Percentiles rank a stretch among this genome's conserved stretches.
These are phyloP conservation scores for Caenorhabditis sp. DNA, from an alignment of 2,888 invertebrate species.

Conservation along the genomic window DNA sequence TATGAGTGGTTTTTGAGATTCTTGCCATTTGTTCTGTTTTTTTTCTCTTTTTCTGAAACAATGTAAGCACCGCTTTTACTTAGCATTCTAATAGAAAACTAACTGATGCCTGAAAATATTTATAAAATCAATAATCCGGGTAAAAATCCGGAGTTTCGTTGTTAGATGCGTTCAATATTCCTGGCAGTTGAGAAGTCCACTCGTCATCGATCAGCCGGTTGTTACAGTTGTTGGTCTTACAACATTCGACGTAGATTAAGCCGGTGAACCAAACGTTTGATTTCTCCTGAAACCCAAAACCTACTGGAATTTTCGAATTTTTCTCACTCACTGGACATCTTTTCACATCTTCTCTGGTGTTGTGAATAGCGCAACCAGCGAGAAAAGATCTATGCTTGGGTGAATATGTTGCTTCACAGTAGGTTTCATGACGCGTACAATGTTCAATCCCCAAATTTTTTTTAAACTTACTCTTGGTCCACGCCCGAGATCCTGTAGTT, in stretches of 20 bases:
- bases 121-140: too few species aligned
- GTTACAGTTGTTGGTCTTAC: neutral
- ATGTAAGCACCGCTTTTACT: too few species aligned
- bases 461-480: neutral
- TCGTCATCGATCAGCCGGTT: neutral
- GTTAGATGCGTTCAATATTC: too few species aligned
- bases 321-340: neutral
- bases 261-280: neutral
- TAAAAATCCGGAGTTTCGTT: too few species aligned
- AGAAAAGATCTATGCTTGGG: neutral
- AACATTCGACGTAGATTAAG: neutral
- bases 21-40: too few species aligned
- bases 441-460: neutral
- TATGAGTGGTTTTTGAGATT: too few species aligned
- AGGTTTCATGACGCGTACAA: neutral
- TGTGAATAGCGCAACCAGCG: neutral
- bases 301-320: too few species aligned
- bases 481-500: too few species aligned
- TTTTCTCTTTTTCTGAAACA: too few species aligned
- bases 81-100: too few species aligned
- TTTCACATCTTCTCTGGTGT: neutral
- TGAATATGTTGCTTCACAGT: neutral
- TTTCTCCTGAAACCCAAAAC: neutral
- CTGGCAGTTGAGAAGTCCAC: too few species aligned
- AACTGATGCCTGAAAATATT: too few species aligned